Percentiles rank a stretch among this genome's conserved stretches.
These are phyloP conservation scores for Pterois miles DNA, from an alignment of 2,797 vertebrate species.

Conservation along the genomic window DNA sequence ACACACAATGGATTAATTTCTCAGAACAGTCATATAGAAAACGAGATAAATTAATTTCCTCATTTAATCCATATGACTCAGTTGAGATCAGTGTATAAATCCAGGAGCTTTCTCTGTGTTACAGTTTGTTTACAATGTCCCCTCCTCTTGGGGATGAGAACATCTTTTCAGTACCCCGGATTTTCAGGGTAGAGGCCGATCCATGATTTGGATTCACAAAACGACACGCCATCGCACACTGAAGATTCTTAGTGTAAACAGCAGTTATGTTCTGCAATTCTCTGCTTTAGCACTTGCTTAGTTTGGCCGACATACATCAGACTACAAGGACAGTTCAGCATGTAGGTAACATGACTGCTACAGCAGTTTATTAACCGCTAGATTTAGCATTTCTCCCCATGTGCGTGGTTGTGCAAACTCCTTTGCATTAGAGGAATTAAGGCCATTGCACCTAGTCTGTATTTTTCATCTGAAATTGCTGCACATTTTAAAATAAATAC, in stretches of 20 bases:
- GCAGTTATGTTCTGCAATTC: not conserved
- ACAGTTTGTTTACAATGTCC: not conserved
- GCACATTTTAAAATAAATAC: not conserved
- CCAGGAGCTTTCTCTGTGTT: not conserved
- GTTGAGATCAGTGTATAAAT: not conserved
- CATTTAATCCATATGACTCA: not conserved
- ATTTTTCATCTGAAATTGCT: not conserved
- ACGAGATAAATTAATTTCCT: not conserved
- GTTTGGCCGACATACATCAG: not conserved
- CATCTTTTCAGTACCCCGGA: not conserved
- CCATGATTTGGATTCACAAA: slow-evolving; percentile 1
- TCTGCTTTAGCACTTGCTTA: not conserved
- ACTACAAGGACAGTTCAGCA: not conserved
- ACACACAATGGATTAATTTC: not conserved
- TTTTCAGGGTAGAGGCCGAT: not conserved
- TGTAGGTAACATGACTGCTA: not conserved
- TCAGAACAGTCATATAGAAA: not conserved
- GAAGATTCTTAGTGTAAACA: not conserved
- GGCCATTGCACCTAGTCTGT: not conserved
- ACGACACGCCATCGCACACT: not conserved
- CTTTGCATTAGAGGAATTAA: not conserved
- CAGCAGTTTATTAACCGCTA: not conserved
- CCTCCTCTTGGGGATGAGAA: not conserved
- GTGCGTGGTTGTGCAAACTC: rapidly evolving
- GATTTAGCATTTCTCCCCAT: not conserved